These are phyloP conservation scores for Diplosoma virens DNA, from an alignment of 23 tunicate species.

Conservation along the genomic window DNA sequence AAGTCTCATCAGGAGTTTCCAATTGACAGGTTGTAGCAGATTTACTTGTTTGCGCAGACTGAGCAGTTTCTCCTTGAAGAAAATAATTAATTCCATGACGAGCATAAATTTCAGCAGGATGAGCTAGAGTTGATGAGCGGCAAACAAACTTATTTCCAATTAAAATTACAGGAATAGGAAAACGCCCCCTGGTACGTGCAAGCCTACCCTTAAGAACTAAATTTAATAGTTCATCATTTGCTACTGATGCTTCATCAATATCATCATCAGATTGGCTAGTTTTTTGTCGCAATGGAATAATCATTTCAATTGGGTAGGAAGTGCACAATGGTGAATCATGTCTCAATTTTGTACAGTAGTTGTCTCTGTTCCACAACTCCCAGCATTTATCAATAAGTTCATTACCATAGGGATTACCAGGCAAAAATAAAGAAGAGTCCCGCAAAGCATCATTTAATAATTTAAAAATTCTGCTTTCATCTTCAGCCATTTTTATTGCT, in stretches of 20 bases:
- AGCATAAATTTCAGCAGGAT: constrained; percentile 75
- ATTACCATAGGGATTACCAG: constrained; percentile 17
- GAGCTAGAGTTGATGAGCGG: constrained; percentile 81
- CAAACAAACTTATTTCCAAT: constrained; percentile 66
- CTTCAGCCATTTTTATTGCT: constrained; percentile 52
- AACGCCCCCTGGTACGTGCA: constrained; percentile 85
- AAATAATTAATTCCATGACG: constrained; percentile 27
- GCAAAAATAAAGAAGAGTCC: constrained; percentile 12
- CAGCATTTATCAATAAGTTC: constrained; percentile 52
- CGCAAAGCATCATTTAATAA: constrained; percentile 30
- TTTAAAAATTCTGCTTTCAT: constrained; percentile 34
- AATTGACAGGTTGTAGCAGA: background rate
- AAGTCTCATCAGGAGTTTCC: background rate
- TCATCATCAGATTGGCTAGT: background rate
- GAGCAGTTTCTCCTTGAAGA: background rate
- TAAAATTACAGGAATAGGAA: constrained; percentile 71
- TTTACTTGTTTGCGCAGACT: background rate
- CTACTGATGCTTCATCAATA: background rate
- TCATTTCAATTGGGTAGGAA: constrained; percentile 67
- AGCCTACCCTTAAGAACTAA: constrained; percentile 42
- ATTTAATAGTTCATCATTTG: constrained; percentile 19
- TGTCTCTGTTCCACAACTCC: constrained; percentile 53
- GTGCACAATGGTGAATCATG: constrained; percentile 50
- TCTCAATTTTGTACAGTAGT: constrained; percentile 51
- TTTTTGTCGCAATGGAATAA: constrained; percentile 46